These are phyloP conservation scores for Urocyon cinereoargenteus DNA, from an alignment of 2,797 vertebrate genomes.

Conservation along the genomic window DNA sequence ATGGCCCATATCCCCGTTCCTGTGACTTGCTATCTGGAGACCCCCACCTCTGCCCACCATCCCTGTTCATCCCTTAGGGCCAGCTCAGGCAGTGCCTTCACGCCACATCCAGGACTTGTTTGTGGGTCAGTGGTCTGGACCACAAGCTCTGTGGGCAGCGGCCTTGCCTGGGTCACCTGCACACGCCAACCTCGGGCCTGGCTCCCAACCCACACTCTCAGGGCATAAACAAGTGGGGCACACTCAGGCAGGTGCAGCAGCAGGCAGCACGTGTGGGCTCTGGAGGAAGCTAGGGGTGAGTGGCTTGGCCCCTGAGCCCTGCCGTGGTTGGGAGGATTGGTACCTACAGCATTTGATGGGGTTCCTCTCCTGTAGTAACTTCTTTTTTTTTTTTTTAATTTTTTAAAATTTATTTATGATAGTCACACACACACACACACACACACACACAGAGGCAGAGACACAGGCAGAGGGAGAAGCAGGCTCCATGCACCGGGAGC, in stretches of 20 bases:
- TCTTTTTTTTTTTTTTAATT: too few species aligned
- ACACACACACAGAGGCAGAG: too few species aligned
- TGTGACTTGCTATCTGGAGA: too few species aligned
- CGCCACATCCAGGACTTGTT: not conserved
- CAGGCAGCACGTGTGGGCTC: too few species aligned
- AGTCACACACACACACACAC: too few species aligned
- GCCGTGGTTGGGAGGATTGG: too few species aligned
- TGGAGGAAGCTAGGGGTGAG: not conserved
- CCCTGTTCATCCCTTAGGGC: not conserved
- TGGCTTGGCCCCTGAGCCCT: not conserved
- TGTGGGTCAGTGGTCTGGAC: not conserved
- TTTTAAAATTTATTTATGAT: too few species aligned
- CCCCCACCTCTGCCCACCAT: not conserved
- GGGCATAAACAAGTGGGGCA: accelerated
- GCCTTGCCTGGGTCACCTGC: not conserved
- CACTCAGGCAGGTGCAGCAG: accelerated
- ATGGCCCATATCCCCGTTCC: too few species aligned
- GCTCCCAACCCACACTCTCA: accelerated
- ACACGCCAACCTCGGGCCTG: not conserved
- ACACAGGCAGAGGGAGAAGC: too few species aligned
- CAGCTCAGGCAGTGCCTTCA: not conserved
- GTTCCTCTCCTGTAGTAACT: not conserved
- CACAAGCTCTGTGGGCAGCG: not conserved
- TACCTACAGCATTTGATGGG: accelerated
- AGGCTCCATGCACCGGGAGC: too few species aligned